phyloP scores from a whole-genome alignment of 2,797 vertebrate genomes.

The Sebastes matsubarae region DNA sequence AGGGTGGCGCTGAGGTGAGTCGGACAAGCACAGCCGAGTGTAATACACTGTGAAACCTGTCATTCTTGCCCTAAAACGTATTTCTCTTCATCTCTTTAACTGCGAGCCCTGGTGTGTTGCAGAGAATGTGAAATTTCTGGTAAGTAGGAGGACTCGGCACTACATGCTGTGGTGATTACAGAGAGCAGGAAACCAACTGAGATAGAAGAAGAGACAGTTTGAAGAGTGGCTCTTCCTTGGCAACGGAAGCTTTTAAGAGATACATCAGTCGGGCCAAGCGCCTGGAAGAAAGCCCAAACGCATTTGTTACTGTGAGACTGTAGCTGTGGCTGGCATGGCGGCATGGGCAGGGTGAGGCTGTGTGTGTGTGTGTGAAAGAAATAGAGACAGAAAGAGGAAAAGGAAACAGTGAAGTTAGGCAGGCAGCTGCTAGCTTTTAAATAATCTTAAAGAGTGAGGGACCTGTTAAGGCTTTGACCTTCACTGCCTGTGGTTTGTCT shows the following conservation, averaged over 20 bases:
- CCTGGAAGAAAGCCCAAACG: constrained; percentile 59
- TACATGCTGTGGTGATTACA: constrained; percentile 30
- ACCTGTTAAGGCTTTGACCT: constrained; percentile 48
- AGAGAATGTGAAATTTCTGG: constrained; percentile 5
- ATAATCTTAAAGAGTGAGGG: constrained; percentile 49
- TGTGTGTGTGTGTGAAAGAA: neutral
- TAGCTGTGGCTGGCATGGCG: constrained; percentile 56
- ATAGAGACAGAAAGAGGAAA: constrained; percentile 5
- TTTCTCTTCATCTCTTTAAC: constrained; percentile 17
- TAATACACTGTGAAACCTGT: neutral
- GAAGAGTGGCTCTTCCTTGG: constrained; percentile 55
- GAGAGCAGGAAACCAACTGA: constrained; percentile 48
- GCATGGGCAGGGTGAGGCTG: neutral
- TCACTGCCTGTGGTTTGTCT: constrained; percentile 52
- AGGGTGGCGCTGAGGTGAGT: constrained; percentile 4
- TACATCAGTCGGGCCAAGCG: constrained; percentile 46
- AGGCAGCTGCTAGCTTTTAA: constrained; percentile 41
- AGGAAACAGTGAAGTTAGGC: constrained; percentile 18
- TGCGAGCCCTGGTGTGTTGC: neutral
- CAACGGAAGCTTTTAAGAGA: constrained; percentile 73
- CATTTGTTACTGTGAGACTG: constrained; percentile 59
- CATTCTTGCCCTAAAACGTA: neutral
- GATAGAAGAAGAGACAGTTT: constrained; percentile 39
- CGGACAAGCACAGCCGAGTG: neutral
- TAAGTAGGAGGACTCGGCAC: constrained; percentile 10